phyloP scores from a whole-genome alignment of 2,113 vertebrate genomes.

The Poecilia latipinna region DNA sequence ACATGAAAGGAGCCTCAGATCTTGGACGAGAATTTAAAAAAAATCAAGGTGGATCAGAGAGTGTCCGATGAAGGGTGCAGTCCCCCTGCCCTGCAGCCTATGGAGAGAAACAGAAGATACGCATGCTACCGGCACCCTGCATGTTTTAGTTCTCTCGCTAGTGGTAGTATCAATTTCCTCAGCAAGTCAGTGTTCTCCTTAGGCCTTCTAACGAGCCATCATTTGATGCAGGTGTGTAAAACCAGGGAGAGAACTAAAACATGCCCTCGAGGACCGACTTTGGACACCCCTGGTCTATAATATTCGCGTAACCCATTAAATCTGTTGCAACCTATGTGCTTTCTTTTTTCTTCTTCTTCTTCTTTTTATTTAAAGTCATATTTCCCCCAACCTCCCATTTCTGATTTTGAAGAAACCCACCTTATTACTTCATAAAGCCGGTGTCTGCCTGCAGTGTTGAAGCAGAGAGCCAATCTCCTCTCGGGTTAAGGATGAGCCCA shows the following conservation, averaged over 20 bases:
- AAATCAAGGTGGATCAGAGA: neutral
- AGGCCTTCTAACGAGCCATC: too few relatives aligned
- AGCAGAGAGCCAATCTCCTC: conserved; percentile 43
- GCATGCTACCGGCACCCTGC: neutral
- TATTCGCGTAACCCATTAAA: neutral
- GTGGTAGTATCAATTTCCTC: too few relatives aligned
- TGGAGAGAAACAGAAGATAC: neutral
- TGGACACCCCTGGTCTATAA: neutral
- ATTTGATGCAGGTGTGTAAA: too few relatives aligned
- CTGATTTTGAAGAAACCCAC: conserved; percentile 40
- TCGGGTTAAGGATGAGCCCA: conserved; percentile 51
- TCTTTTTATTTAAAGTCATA: too few relatives aligned
- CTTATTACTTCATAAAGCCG: conserved; percentile 38
- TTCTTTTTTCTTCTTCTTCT: too few relatives aligned
- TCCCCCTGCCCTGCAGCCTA: conserved; percentile 7
- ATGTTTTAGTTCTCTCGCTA: too few relatives aligned
- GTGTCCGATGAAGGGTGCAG: neutral
- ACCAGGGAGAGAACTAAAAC: too few relatives aligned
- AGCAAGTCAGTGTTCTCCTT: too few relatives aligned
- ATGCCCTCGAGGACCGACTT: too few relatives aligned
- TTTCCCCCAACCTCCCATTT: neutral
- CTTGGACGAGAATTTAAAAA: conserved; percentile 16
- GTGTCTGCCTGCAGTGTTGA: conserved; percentile 39
- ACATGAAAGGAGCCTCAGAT: conserved; percentile 49
- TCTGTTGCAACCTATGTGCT: neutral